Percentiles rank a stretch among this genome's conserved stretches.
These are phyloP conservation scores for Noctua pronuba DNA, from an alignment of 2,888 invertebrate genomes.

Conservation along the genomic window DNA sequence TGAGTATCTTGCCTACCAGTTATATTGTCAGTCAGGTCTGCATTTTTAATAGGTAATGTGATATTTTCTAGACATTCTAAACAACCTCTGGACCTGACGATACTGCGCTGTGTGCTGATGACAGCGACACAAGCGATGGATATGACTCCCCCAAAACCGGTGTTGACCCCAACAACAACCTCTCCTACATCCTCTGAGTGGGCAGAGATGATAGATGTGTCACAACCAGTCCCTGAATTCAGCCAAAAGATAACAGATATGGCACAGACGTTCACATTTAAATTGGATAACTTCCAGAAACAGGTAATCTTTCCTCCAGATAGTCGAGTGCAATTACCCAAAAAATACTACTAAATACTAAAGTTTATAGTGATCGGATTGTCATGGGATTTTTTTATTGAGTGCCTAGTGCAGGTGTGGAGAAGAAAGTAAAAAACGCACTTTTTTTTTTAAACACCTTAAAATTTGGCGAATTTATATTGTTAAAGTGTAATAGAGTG, in stretches of 20 bases:
- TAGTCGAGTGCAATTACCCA: not conserved
- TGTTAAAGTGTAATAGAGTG: too few species aligned
- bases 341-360: too few species aligned
- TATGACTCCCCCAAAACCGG: slow-evolving; percentile 87
- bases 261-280: slow-evolving; percentile 96
- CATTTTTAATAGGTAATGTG: not conserved
- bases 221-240: slow-evolving; percentile 91
- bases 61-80: slow-evolving; percentile 87
- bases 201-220: not conserved
- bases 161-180: slow-evolving; percentile 93
- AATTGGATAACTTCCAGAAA: slow-evolving; percentile 99
- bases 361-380: not conserved
- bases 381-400: too few species aligned
- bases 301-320: slow-evolving; percentile 86
- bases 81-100: slow-evolving; percentile 93
- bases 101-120: slow-evolving; percentile 90
- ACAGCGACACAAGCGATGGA: slow-evolving; percentile 91
- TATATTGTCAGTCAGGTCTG: too few species aligned
- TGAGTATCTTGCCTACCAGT: not conserved
- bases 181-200: slow-evolving; percentile 77
- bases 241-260: slow-evolving; percentile 94
- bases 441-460: too few species aligned
- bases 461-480: too few species aligned
- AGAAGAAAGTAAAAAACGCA: too few species aligned
- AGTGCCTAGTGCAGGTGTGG: too few species aligned